Evolutionary conservation across 2,113 vertebrate species (phyloP).

Genomic region (Halcyon malimbica): DNA sequence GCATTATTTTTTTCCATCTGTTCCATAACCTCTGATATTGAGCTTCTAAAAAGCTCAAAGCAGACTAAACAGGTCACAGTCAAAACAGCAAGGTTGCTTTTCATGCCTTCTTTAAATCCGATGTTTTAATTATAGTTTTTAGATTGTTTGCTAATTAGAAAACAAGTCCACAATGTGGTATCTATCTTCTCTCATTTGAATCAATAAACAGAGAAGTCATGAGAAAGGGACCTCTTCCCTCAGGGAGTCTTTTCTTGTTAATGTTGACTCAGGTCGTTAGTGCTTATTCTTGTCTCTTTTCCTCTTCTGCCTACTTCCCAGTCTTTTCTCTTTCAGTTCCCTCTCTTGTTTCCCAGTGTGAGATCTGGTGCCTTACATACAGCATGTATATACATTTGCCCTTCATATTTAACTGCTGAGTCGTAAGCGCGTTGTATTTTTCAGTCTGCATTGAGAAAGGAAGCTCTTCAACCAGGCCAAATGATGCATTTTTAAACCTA

Average conservation of each 20-base stretch:
- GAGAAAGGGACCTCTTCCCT: constrained; percentile 71
- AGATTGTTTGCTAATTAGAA: constrained; percentile 61
- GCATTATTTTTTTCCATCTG: constrained; percentile 20
- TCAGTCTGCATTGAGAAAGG: neutral
- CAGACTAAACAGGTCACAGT: constrained; percentile 51
- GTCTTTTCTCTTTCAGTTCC: constrained; percentile 59
- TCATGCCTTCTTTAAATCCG: constrained; percentile 35
- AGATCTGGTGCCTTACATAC: neutral
- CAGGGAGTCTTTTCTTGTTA: constrained; percentile 66
- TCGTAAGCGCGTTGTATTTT: neutral
- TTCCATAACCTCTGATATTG: constrained; percentile 33
- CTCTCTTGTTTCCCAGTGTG: neutral
- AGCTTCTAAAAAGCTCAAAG: constrained; percentile 39
- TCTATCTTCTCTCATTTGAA: constrained; percentile 64
- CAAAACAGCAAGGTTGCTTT: constrained; percentile 28
- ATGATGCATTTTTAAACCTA: neutral
- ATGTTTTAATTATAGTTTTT: constrained; percentile 41
- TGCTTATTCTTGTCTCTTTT: constrained; percentile 59
- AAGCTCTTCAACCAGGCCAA: neutral
- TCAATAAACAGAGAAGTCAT: constrained; percentile 74
- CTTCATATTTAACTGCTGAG: neutral
- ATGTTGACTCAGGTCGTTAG: constrained; percentile 70
- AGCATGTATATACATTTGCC: neutral
- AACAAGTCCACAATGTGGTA: constrained; percentile 33
- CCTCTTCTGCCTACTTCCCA: constrained; percentile 44